These are phyloP conservation scores for Patiria pectinifera DNA, from an alignment of 53 echinoderm and acorn worm species.

Conservation along the genomic window DNA sequence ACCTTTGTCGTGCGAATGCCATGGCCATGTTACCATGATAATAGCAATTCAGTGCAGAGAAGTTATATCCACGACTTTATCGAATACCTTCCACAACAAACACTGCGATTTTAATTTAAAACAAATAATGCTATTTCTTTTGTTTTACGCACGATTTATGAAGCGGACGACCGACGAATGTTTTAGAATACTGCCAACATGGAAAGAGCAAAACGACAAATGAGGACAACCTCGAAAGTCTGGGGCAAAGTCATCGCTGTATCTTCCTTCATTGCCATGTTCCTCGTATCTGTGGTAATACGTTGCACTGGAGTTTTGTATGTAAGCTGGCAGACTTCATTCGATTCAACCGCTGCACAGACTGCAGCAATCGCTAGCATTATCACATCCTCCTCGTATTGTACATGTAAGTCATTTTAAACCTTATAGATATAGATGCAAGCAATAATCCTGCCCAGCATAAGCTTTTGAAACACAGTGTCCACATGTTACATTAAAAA, in stretches of 20 bases:
- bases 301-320: neutral
- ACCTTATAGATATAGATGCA: neutral
- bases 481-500: no score
- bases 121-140: no score
- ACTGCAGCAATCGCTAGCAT: slow-evolving; percentile 1
- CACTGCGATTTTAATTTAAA: no score
- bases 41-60: no score
- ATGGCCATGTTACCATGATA: no score
- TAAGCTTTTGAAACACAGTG: no score
- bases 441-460: no score
- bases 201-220: neutral
- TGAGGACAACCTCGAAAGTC: neutral
- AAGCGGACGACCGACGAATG: no score
- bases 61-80: no score
- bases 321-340: neutral
- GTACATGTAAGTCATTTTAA: neutral
- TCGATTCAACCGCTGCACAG: neutral
- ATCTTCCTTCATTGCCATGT: neutral
- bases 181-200: neutral
- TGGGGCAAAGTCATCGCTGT: neutral
- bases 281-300: neutral
- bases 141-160: no score
- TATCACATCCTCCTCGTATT: neutral
- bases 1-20: no score
- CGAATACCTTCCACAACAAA: no score